Base-by-base conservation (phyloP, 2,888 invertebrate genomes). In the Chrysopilus asiliformis region DNA sequence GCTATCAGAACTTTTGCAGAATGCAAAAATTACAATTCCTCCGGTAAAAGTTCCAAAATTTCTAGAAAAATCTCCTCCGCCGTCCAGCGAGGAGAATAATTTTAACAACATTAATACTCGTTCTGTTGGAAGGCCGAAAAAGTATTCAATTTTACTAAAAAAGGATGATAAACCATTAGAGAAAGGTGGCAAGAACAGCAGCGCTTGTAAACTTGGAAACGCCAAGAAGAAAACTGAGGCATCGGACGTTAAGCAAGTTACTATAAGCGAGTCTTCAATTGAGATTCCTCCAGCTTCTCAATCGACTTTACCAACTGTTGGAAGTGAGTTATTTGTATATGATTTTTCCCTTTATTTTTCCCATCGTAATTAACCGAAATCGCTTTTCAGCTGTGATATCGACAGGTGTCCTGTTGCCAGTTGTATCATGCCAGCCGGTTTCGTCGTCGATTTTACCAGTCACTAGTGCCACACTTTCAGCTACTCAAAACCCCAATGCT, bases 21-120 rank as follows among this genome's bases (percentile, higher is more conserved):
- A 45, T 19, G 43, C 48, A 5, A 47, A 47, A 15, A 43, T 49
- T 4, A 30, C 40, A n/a, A 22, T 49, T 8, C 47, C 48, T 15
- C 36, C 44, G 5, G 41, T 41, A 5, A 41, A 39, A 17, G 31
- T 43, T 13, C 47, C 47, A 2, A 42, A 44, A 26, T 38, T 45
- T 27, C 34, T 46, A 13, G 19, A 29, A 15, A 38, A 44, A 17
- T 47, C n/a, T n/a, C n/a, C 46, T 32, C 40, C 43, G 4, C 41
- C 38, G 8, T 16, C 44, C 1, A 2, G 33, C 10, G 37, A 43
- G 10, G 37, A 43, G 25, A 38, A 38, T 25, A 28, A 26, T 18
- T 12, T 2, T 7, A 8, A 16, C 2, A 18, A 17, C 12, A 18
- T 41, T 4, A 34, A 29, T 25, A 26, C 25, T 10, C 34, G 32